These are phyloP conservation scores for Azemiops feae DNA, from an alignment of 2,113 vertebrate species.

Conservation along the genomic window DNA sequence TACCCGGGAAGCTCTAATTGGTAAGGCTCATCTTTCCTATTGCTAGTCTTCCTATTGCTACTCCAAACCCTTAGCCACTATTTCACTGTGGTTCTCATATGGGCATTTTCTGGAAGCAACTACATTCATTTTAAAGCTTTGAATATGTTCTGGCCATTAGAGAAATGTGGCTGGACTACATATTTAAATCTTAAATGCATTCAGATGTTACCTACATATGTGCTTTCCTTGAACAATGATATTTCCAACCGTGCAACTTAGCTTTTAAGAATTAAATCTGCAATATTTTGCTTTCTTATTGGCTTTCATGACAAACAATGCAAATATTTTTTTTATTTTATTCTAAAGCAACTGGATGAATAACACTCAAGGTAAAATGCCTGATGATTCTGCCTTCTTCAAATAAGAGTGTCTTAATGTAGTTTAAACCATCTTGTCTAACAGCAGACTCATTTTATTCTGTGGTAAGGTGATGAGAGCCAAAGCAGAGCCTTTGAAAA, in stretches of 20 bases:
- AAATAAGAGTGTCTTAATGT: not conserved
- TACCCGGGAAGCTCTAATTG: not conserved
- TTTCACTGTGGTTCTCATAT: not conserved
- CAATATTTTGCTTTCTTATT: not conserved
- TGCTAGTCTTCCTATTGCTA: not conserved
- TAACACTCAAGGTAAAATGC: fast-evolving
- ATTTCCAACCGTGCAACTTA: not conserved
- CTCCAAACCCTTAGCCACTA: not conserved
- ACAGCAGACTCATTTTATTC: not conserved
- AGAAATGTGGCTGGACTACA: slow-evolving; percentile 22
- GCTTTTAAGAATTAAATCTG: fast-evolving
- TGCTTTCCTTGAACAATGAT: not conserved
- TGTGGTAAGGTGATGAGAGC: not conserved
- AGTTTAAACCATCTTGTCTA: not conserved
- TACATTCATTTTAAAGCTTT: not conserved
- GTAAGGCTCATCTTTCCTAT: not conserved
- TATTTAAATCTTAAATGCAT: slow-evolving; percentile 11
- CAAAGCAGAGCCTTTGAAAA: not conserved
- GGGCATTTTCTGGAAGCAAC: not conserved
- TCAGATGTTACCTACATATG: not conserved
- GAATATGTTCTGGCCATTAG: not conserved
- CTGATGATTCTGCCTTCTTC: not conserved
- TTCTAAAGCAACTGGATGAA: not conserved
- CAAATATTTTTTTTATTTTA: not conserved
- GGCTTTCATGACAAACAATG: not conserved